These are phyloP conservation scores for Aspidiotus destructor DNA, from an alignment of 2,888 invertebrate genomes.

Conservation along the genomic window DNA sequence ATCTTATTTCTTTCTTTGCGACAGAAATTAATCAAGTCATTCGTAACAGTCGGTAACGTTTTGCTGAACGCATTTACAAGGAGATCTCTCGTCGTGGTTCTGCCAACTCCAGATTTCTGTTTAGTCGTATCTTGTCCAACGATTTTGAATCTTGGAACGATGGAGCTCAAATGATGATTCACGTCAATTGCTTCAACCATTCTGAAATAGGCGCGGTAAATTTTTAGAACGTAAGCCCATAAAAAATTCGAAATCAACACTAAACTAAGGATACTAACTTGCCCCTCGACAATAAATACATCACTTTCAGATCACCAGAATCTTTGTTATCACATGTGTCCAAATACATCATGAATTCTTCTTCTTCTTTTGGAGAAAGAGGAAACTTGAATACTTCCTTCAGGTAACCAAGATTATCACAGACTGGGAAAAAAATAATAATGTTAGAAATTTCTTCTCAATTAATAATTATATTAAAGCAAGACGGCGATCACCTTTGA, in stretches of 20 bases:
- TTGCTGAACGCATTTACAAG: slow-evolving; percentile 48
- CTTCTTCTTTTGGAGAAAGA: slow-evolving; percentile 55
- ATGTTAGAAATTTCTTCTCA: neutral
- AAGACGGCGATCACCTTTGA: slow-evolving; percentile 13
- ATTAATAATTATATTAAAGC: neutral
- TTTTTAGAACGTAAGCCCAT: too few species aligned
- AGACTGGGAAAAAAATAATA: slow-evolving; percentile 44
- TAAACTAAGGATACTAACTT: slow-evolving; percentile 39
- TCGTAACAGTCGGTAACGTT: slow-evolving; percentile 47
- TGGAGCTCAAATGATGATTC: slow-evolving; percentile 38
- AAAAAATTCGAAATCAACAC: slow-evolving; percentile 42
- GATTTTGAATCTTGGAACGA: slow-evolving; percentile 9
- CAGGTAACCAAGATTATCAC: slow-evolving; percentile 49
- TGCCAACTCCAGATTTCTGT: slow-evolving; percentile 6
- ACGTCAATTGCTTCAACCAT: slow-evolving; percentile 43
- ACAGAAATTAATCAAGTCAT: slow-evolving; percentile 43
- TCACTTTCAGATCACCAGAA: slow-evolving; percentile 56
- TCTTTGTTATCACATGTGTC: slow-evolving; percentile 47
- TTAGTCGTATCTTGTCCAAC: slow-evolving; percentile 21
- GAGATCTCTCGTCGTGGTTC: slow-evolving; percentile 42
- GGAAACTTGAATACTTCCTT: slow-evolving; percentile 54
- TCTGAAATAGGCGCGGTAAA: slow-evolving; percentile 39
- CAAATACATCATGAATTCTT: slow-evolving; percentile 56
- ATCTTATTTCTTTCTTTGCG: slow-evolving; percentile 35
- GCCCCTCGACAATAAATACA: slow-evolving; percentile 56